Conservation (phyloP, 1,140 invertebrate genomes). For the Tetramorium parvispinum region DNA sequence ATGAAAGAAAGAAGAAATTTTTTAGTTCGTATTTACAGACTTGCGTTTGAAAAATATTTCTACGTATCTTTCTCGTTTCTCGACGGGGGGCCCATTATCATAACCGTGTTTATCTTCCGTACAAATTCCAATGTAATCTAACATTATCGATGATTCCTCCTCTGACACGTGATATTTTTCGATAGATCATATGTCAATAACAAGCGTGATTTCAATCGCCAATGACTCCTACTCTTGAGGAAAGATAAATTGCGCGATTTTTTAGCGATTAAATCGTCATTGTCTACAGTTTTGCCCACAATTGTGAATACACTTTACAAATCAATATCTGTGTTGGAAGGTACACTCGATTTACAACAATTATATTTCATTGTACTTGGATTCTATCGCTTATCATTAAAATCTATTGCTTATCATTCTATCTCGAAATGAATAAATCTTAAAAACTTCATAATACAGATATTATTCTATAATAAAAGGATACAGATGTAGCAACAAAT, state of each 20-base stretch:
- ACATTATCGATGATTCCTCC: background rate
- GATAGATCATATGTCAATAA: background rate
- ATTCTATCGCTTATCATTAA: background rate
- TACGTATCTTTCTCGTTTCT: background rate
- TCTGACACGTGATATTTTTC: constrained; percentile 5
- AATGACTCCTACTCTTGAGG: background rate
- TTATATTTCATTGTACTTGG: background rate
- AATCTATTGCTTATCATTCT: background rate
- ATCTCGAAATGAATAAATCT: background rate
- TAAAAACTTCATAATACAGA: background rate
- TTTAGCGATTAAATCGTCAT: constrained; percentile 1
- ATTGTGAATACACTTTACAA: background rate
- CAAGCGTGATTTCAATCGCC: background rate
- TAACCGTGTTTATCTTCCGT: constrained; percentile 7
- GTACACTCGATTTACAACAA: background rate
- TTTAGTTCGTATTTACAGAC: too few species aligned
- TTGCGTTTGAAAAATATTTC: background rate
- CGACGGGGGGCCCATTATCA: background rate
- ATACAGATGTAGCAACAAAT: background rate
- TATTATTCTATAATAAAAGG: background rate
- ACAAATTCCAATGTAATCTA: background rate
- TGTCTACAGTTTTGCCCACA: background rate
- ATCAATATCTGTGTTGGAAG: background rate
- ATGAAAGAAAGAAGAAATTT: background rate
- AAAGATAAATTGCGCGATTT: background rate